phyloP scores from a whole-genome alignment of 2,113 vertebrate genomes.

The Alectura lathami region DNA sequence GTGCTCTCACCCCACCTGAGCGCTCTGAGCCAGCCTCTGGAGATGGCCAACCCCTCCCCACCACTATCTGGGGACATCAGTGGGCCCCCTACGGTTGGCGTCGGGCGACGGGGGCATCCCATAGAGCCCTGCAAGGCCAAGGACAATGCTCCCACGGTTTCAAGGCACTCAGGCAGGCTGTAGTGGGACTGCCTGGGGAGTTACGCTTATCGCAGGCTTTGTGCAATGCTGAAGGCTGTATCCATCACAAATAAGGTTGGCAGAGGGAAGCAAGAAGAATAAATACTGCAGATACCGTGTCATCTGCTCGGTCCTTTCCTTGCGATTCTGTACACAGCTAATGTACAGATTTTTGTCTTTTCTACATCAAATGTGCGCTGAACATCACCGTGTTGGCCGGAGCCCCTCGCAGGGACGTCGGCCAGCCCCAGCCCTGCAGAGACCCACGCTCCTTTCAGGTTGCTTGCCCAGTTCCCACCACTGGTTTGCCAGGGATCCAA shows the following conservation, averaged over 20 bases:
- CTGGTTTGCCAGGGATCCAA: background rate
- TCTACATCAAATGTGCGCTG: background rate
- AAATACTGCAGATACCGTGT: accelerated
- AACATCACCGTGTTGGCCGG: accelerated
- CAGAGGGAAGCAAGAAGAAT: background rate
- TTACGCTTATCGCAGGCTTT: background rate
- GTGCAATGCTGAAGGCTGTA: background rate
- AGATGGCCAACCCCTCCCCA: background rate
- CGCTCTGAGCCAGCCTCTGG: background rate
- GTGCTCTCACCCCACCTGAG: background rate
- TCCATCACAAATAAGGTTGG: background rate
- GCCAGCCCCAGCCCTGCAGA: background rate
- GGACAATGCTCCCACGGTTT: background rate
- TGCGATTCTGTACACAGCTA: background rate
- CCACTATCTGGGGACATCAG: accelerated
- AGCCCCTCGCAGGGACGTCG: background rate
- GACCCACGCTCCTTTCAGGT: background rate
- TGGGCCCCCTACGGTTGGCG: background rate
- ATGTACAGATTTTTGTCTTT: background rate
- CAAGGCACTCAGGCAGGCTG: background rate
- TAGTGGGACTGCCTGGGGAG: background rate
- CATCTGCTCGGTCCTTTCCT: background rate
- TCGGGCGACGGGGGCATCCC: background rate
- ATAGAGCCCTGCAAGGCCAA: background rate
- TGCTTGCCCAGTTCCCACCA: background rate